Base-by-base conservation (phyloP, 2,797 vertebrate genomes). In the Cephalopachus bancanus region DNA sequence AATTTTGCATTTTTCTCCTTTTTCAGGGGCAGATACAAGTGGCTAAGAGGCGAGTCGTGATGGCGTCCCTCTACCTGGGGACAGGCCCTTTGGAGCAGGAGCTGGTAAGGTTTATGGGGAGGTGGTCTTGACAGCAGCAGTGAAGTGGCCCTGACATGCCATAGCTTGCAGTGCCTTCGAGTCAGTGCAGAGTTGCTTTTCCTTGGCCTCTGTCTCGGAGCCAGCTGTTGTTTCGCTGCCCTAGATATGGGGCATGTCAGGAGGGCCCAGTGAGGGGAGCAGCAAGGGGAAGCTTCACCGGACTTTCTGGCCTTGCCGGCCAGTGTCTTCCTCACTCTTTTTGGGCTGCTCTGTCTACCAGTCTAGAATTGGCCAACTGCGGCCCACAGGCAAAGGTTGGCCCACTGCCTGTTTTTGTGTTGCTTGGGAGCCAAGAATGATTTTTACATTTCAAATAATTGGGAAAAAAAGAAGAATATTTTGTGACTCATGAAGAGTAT, bases 31-130 rank as follows among this genome's bases (percentile, higher is more conserved):
- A 99, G 62, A 99, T 99, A 98, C 99, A 98, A 98, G 98, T 98
- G 0, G 99, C 99, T 30, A 99, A 98, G 98, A 99, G 98, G 97
- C 98, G 99, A 51, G 99, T 99, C 57, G 99, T 99, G 98, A 99
- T 99, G 99, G 99, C 99, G 12, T 99, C 99, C 0, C 98, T 99
- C 3, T 99, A 99, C 98, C 98, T 99, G 97, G 99, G 99, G 91
- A 99, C 99, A 1, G 99, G 99, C 76, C 98, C 98, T 44, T 98
- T 99, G 92, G 99, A 99, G 83, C 99, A 99, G 98, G 99, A 99
- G 84, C 99, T 99, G 99, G 99, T 99, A 98, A 99, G 99, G 91
- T 19, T 75, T 69, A 17, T 24, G 49, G 71, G 55, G 26, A 24
- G 59, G 24, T 67, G 60, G 44, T 24, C 16, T 49, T 26, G 5